phyloP scores from a whole-genome alignment of 2,797 vertebrate genomes.

The Cirrhinus mrigala region DNA sequence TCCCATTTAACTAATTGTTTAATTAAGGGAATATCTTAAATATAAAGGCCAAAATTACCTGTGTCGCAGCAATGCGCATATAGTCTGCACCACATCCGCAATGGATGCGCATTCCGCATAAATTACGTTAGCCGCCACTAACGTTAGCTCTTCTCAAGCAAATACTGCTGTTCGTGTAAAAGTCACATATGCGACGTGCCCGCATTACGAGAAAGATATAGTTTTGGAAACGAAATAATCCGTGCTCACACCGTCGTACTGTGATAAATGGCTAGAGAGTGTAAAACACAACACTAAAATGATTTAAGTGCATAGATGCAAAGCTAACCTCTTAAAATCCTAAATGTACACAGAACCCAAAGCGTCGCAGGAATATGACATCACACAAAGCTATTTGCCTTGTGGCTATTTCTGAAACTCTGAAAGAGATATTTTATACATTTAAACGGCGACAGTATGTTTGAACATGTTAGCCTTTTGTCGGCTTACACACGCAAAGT shows the following conservation, averaged over 20 bases:
- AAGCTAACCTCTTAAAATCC: constrained; percentile 64
- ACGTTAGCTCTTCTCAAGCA: constrained; percentile 40
- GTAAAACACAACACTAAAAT: neutral
- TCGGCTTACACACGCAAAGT: neutral
- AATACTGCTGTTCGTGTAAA: constrained; percentile 31
- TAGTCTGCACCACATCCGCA: constrained; percentile 83
- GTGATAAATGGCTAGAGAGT: neutral
- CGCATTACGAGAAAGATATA: neutral
- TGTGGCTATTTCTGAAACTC: neutral
- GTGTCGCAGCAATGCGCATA: constrained; percentile 81
- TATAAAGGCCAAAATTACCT: constrained; percentile 20
- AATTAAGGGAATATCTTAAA: constrained; percentile 30
- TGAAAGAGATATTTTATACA: neutral
- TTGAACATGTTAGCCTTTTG: neutral
- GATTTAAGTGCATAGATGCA: neutral
- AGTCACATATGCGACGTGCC: constrained; percentile 1
- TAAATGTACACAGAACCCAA: constrained; percentile 70
- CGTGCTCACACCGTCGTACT: constrained; percentile 70
- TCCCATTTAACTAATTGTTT: constrained; percentile 29
- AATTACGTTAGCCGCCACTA: constrained; percentile 71
- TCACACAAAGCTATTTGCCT: constrained; percentile 59
- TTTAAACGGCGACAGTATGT: neutral
- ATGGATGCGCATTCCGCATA: constrained; percentile 83
- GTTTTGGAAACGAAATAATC: neutral
- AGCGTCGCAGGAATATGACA: constrained; percentile 76